phyloP scores from a whole-genome alignment of 1,140 invertebrate species.

The Drosophila grimshawi region DNA sequence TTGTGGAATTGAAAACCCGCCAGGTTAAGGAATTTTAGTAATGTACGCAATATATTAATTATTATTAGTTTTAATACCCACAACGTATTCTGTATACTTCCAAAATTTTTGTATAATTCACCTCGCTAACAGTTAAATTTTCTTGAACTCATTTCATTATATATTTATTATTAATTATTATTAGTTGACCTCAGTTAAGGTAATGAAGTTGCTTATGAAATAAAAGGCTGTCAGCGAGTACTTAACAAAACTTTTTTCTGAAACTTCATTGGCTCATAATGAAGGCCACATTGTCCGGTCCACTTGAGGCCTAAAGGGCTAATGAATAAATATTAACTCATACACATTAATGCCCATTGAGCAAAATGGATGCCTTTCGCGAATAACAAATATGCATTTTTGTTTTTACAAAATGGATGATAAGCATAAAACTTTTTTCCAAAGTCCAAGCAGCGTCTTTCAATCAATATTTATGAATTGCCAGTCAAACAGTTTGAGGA shows the following conservation, averaged over 20 bases:
- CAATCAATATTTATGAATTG: constrained; percentile 64
- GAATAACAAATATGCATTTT: constrained; percentile 48
- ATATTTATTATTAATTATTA: too few relatives aligned
- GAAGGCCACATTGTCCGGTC: constrained; percentile 9
- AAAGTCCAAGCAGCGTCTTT: constrained; percentile 14
- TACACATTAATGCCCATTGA: constrained; percentile 1
- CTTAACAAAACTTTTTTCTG: constrained; percentile 31
- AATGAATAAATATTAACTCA: constrained; percentile 44
- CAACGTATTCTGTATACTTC: too few relatives aligned
- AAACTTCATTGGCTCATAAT: constrained; percentile 8
- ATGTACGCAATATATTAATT: too few relatives aligned
- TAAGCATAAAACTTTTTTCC: constrained; percentile 32
- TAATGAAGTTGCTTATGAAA: constrained; percentile 35
- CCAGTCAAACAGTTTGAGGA: constrained; percentile 20
- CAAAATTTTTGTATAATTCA: too few relatives aligned
- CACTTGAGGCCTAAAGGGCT: constrained; percentile 6
- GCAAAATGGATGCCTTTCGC: constrained; percentile 22
- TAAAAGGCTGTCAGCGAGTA: constrained; percentile 13
- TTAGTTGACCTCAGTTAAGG: constrained; percentile 15
- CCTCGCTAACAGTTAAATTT: too few relatives aligned
- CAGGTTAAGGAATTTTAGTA: too few relatives aligned
- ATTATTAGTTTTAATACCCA: too few relatives aligned
- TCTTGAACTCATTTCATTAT: too few relatives aligned
- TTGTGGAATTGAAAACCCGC: too few relatives aligned
- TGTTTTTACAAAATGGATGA: constrained; percentile 6